Base-by-base conservation (phyloP, 1,140 invertebrate genomes). In the Diuraphis noxia region DNA sequence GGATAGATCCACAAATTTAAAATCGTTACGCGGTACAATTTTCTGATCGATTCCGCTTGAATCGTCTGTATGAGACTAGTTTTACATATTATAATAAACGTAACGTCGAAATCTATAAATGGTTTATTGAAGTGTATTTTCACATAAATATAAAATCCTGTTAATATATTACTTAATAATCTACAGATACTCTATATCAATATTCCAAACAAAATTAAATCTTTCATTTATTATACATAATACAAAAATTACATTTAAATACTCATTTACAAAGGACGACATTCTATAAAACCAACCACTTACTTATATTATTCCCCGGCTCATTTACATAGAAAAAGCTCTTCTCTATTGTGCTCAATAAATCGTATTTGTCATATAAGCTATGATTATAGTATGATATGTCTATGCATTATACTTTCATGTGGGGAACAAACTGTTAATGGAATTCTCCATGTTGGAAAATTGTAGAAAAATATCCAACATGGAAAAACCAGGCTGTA, bases 381-480 rank as follows among this genome's bases (percentile, higher is more conserved):
- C n/a, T 52, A 36, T 86, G 41, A 86, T 86, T 86, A 86, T 72
- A 5, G 10, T n/a, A 13, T 72, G 56, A 72, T 86, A 86, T 36
- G 85, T 49, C 41, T 85, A 86, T 36, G 46, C 23, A 36, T 86
- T 49, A n/a, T n/a, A 36, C 21, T 49, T 86, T 49, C 46, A 1
- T 23, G 34, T 49, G 41, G n/a, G 85, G 43, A 38, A 2, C 19
- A 86, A 34, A 25, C 43, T 10, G 34, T 86, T 86, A 52, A 86
- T 86, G 85, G 46, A 86, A 86, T 52, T 86, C 85, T 36, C 34
- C 46, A 52, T 52, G 82, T 85, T 43, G 34, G 8, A 52, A 85
- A 86, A 86, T 52, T 7, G 19, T 86, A n/a, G 21, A 25, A 52
- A 86, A 38, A 86, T 86, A 86, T 86, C 23, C 6, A 34, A 86